Evolutionary conservation across 2,888 invertebrate genomes (phyloP), one percentile per base, ranked within the genome.

Genomic region (Cerceris ruficornis): DNA sequence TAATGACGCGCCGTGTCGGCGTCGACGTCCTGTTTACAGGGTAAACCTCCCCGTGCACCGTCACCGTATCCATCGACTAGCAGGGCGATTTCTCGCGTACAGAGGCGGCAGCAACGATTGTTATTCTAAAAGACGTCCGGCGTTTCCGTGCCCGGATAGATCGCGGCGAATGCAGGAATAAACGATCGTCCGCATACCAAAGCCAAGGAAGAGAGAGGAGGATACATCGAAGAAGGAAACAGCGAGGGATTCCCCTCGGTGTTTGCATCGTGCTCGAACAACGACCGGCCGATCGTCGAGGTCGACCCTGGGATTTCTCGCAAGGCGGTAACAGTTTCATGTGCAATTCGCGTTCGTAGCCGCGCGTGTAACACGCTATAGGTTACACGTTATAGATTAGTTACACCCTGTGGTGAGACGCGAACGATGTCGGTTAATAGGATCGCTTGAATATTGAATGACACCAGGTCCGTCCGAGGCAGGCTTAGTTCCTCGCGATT

Each of bases 1-100:
- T 90, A 90, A 90, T 91, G 91, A 90, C 88, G 88, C 85, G 71
- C 82, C 86, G 84, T 89, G 89, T 90, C 88, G 88, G 84, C 86
- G 84, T 83, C 86, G 84, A 83, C 84, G 84, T 83, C 80, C 84
- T 91, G 91, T 91, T 91, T 90, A 87, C 90, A 89, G 67, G 87
- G 90, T 87, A 91, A 91, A 91, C 91, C 88, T 75, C 70, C 79
- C 81, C 57, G 57, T 69, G 67, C 55, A 60, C 60, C 55, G 69
- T 69, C 76, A 75, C 74, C 69, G 75, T 77, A 77, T 81, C 77
- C 81, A 75, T 80, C 73, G 75, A 65, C 43, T 28, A 50, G 41
- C n/a, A 58, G 28, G 69, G n/a, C 52, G 61, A 67, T 69, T 67
- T 70, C 59, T 41, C 57, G 43, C 28, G 65, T 68, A 65, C 52